Base-by-base conservation (phyloP, 92 coral and sea anemone species). In the Epizoanthus rinbou region DNA sequence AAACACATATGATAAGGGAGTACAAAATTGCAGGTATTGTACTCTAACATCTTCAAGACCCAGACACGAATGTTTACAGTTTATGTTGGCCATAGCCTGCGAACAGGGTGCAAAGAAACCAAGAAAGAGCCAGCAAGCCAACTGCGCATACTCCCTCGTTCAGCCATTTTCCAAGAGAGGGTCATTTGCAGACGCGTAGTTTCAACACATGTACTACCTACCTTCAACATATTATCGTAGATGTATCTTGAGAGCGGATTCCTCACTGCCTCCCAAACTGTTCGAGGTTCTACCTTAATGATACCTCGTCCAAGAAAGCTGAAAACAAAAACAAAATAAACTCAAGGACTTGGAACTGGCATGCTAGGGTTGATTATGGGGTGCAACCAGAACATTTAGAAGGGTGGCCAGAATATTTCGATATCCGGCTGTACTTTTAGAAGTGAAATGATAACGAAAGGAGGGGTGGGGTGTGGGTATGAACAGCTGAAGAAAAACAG, bases 161-260 rank as follows among this genome's bases (percentile, higher is more conserved):
- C n/a, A n/a, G n/a, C n/a, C n/a, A n/a, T n/a, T n/a, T n/a, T n/a
- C n/a, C n/a, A n/a, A n/a, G n/a, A n/a, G n/a, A n/a, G n/a, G n/a
- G n/a, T n/a, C n/a, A n/a, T n/a, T n/a, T n/a, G n/a, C n/a, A n/a
- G n/a, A n/a, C n/a, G n/a, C 11, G 5, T 15, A 5, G 18, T 67
- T 45, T 45, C n/a, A 39, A 31, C 14, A 16, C 7, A 4, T 5
- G 67, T 11, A 9, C n/a, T n/a, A n/a, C n/a, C 5, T 56, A 96
- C 99, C 98, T 96, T 96, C 74, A 96, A 90, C 99, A 96, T 96
- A 86, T 90, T 94, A 81, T 96, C 99, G 85, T 96, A 96, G 83
- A 96, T 91, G 74, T 94, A 96, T 81, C 99, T 87, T 76, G 99
- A 96, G 52, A 92, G 86, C 67, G 99, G 99, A 54, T 94, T 96